These are phyloP conservation scores for Hydrophis major DNA, from an alignment of 2,797 vertebrate genomes.

Conservation along the genomic window DNA sequence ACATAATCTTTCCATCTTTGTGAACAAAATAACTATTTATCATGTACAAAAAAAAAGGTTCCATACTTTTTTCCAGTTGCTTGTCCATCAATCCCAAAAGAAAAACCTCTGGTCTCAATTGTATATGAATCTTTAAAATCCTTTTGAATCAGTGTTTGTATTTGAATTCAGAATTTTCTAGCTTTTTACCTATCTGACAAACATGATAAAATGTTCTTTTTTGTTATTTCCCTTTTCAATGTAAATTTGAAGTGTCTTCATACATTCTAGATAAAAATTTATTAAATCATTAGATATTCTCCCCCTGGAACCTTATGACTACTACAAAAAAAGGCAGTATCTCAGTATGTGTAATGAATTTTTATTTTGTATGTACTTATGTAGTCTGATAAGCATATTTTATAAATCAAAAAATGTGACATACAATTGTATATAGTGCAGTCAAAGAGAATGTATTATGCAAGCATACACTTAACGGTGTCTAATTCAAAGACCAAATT, in stretches of 20 bases:
- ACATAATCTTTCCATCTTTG: too few relatives aligned
- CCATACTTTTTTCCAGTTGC: neutral
- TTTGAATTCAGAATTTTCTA: neutral
- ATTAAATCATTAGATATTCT: neutral
- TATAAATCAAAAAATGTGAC: slow-evolving; percentile 55
- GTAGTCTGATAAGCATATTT: slow-evolving; percentile 52
- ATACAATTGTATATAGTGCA: slow-evolving; percentile 39
- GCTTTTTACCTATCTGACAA: neutral
- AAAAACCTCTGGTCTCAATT: neutral
- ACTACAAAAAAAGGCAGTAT: slow-evolving; percentile 24
- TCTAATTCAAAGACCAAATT: slow-evolving; percentile 49
- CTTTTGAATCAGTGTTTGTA: neutral
- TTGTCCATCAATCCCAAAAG: neutral
- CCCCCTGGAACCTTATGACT: slow-evolving; percentile 23
- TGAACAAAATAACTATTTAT: too few relatives aligned
- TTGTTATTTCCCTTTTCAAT: neutral
- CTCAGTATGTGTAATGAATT: slow-evolving; percentile 40
- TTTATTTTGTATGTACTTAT: slow-evolving; percentile 37
- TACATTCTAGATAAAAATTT: neutral
- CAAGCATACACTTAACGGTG: slow-evolving; percentile 41
- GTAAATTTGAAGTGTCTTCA: neutral
- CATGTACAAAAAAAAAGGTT: neutral
- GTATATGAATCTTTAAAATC: neutral
- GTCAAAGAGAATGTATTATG: slow-evolving; percentile 45
- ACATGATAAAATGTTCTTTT: neutral